A percentile compares a stretch with the other conserved stretches of the same genome.
Conservation (phyloP, 2,797 vertebrate genomes). For the Thunnus albacares region DNA sequence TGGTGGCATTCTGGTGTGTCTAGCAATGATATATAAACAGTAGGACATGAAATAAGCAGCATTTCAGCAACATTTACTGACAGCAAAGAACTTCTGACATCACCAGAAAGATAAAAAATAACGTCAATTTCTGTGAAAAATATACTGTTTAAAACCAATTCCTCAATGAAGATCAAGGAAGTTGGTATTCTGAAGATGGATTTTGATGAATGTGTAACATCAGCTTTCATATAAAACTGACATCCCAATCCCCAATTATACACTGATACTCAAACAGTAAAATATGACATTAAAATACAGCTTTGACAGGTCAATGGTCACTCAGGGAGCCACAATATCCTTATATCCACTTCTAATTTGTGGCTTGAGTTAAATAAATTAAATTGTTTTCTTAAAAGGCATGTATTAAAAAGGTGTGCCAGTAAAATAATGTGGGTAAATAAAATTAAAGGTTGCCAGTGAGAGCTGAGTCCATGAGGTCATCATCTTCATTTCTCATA, state of each 20-base stretch:
- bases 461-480: conserved; percentile 98
- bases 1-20: conserved; percentile 38
- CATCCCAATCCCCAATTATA: conserved; percentile 18
- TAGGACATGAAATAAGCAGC: conserved; percentile 16
- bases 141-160: conserved; percentile 52
- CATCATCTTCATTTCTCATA: conserved; percentile 95
- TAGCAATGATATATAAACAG: conserved; percentile 16
- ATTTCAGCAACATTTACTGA: conserved; percentile 11
- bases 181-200: conserved; percentile 24
- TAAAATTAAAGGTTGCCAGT: conserved; percentile 90
- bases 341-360: conserved; percentile 30
- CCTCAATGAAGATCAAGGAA: conserved; percentile 36
- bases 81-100: conserved; percentile 32
- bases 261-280: conserved; percentile 45
- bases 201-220: conserved; percentile 14
- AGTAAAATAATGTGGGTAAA: conserved; percentile 20
- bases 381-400: conserved; percentile 62
- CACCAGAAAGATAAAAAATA: conserved; percentile 39
- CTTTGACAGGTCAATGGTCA: conserved; percentile 39
- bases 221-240: conserved; percentile 22
- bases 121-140: conserved; percentile 36
- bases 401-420: conserved; percentile 49
- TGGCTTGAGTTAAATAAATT: conserved; percentile 75
- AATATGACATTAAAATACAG: conserved; percentile 60
- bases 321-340: conserved; percentile 23